A percentile compares a stretch with the other conserved stretches of the same genome.
Evolutionary conservation across 2,888 invertebrate genomes (phyloP).

Genomic region (Stenichneumon culpator): DNA sequence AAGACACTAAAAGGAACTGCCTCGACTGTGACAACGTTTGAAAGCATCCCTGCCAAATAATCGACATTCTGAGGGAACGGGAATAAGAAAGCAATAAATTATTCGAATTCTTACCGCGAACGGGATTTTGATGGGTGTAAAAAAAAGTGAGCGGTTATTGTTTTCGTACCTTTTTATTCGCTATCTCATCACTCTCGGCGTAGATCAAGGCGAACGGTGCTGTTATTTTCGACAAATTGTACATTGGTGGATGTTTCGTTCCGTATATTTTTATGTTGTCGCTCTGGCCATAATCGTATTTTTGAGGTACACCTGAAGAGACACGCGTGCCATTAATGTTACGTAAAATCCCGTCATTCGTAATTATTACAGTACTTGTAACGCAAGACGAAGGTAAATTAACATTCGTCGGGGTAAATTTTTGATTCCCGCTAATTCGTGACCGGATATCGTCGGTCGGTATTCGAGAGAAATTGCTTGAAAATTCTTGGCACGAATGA

Average conservation of each 20-base stretch:
- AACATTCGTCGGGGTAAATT: too few relatives aligned
- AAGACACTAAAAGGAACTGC: conserved; percentile 53
- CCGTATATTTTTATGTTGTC: conserved; percentile 69
- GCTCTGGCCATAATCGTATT: conserved; percentile 70
- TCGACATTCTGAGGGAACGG: conserved; percentile 63
- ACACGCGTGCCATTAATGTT: background rate
- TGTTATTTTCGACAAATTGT: conserved; percentile 71
- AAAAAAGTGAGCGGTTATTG: background rate
- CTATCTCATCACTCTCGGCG: conserved; percentile 70
- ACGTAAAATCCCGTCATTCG: background rate
- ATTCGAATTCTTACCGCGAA: background rate
- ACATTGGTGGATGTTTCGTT: conserved; percentile 66
- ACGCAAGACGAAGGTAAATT: background rate
- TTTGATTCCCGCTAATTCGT: too few relatives aligned
- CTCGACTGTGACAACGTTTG: conserved; percentile 67
- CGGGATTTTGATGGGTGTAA: background rate
- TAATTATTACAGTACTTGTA: background rate
- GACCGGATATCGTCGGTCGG: too few relatives aligned
- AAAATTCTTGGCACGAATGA: too few relatives aligned
- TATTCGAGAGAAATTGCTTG: too few relatives aligned
- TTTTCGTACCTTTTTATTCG: conserved; percentile 54
- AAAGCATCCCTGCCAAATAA: conserved; percentile 64
- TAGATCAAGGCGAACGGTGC: conserved; percentile 73
- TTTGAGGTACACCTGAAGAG: conserved; percentile 57
- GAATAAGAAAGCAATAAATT: conserved; percentile 1